A percentile compares a stretch with the other conserved stretches of the same genome.
Conservation (phyloP, 2,113 vertebrate genomes). For the Tringa solitaria region DNA sequence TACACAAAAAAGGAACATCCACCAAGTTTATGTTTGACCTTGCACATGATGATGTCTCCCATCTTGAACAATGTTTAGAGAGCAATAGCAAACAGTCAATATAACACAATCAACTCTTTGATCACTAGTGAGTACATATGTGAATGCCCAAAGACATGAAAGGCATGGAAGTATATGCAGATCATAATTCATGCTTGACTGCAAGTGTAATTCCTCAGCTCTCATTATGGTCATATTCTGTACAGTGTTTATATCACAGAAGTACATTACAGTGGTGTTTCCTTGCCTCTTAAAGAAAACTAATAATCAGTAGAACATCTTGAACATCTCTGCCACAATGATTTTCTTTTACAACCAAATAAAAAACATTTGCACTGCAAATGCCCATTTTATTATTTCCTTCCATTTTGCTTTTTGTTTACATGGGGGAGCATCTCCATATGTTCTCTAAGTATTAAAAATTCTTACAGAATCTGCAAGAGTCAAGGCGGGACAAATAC, state of each 20-base stretch:
- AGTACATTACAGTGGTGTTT: neutral
- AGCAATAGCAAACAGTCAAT: neutral
- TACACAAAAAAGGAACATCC: neutral
- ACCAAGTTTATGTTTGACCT: neutral
- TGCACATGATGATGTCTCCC: neutral
- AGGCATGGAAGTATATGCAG: neutral
- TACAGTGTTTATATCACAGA: neutral
- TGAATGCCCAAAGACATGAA: neutral
- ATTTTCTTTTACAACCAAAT: neutral
- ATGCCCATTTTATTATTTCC: neutral
- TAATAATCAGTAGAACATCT: neutral
- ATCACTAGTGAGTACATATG: neutral
- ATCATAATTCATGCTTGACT: neutral
- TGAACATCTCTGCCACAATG: neutral
- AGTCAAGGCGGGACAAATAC: neutral
- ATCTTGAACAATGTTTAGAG: neutral
- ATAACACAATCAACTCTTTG: neutral
- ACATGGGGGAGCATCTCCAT: neutral
- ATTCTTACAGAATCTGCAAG: neutral
- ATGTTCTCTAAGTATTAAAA: neutral
- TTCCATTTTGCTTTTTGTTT: neutral
- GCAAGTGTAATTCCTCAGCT: neutral
- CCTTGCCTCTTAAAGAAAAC: neutral
- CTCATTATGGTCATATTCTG: neutral
- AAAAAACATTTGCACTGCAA: neutral